phyloP scores from a whole-genome alignment of 2,888 invertebrate genomes.

The Napeogenes sylphis region DNA sequence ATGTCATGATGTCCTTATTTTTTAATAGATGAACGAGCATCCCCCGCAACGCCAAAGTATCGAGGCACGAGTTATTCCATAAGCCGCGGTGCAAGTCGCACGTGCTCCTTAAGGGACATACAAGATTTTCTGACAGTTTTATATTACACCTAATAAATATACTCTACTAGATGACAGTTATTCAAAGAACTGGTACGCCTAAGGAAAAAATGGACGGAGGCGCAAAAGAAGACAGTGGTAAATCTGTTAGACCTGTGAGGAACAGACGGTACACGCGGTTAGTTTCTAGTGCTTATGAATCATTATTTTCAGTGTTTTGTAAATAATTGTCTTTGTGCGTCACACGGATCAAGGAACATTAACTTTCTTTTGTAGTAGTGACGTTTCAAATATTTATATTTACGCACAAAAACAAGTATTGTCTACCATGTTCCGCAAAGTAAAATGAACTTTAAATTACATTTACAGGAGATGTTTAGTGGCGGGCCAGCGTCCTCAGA shows the following conservation, averaged over 20 bases:
- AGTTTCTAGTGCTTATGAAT: constrained; percentile 55
- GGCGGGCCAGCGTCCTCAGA: constrained; percentile 81
- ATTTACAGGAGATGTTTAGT: constrained; percentile 75
- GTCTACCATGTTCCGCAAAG: not conserved
- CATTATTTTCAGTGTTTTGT: constrained; percentile 60
- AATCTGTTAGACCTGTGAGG: constrained; percentile 80
- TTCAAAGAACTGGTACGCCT: constrained; percentile 48
- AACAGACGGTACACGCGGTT: constrained; percentile 85
- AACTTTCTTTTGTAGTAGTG: constrained; percentile 38
- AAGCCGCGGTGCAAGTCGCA: constrained; percentile 65
- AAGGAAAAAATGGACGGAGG: constrained; percentile 54
- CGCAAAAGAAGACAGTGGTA: constrained; percentile 66
- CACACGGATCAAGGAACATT: constrained; percentile 43
- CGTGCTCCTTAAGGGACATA: constrained; percentile 48
- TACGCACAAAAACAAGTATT: constrained; percentile 8
- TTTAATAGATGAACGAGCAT: constrained; percentile 75
- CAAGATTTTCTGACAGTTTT: constrained; percentile 14
- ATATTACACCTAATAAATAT: constrained; percentile 5
- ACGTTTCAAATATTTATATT: not conserved
- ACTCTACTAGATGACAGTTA: constrained; percentile 55
- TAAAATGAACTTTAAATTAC: constrained; percentile 12
- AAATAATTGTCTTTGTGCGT: constrained; percentile 68
- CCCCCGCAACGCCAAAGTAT: constrained; percentile 70
- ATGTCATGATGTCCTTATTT: constrained; percentile 76
- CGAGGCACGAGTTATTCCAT: constrained; percentile 66